Conservation (phyloP, 2,888 invertebrate species). For the Maniola hyperantus region DNA sequence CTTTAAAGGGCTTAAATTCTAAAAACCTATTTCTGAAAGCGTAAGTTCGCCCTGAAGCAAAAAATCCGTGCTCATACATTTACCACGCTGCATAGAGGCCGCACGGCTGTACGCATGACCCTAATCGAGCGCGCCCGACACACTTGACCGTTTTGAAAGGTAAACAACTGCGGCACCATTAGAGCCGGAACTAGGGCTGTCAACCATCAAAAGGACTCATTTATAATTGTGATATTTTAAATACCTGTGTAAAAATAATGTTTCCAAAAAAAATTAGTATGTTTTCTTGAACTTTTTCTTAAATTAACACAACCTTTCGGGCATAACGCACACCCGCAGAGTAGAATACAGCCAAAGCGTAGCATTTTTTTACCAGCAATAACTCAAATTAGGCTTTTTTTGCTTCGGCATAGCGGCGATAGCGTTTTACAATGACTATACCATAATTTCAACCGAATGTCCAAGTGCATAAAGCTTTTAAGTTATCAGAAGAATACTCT, state of each 20-base stretch:
- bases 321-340: no score
- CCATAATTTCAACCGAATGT: no score
- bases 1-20: conserved; percentile 15
- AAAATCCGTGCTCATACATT: conserved; percentile 31
- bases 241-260: not conserved
- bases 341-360: no score
- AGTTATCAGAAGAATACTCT: no score
- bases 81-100: conserved; percentile 33
- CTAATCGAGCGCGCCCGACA: conserved; percentile 35
- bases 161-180: conserved; percentile 34
- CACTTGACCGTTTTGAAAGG: conserved; percentile 39
- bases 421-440: no score
- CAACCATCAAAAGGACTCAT: not conserved
- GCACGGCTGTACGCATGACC: conserved; percentile 32
- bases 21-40: conserved; percentile 23
- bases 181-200: conserved; percentile 17
- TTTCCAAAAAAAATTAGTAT: no score
- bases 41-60: conserved; percentile 14
- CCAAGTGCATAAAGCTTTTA: no score
- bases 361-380: no score
- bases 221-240: not conserved
- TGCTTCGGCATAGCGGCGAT: no score
- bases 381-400: no score
- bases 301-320: no score
- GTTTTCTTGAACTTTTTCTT: no score